Conservation (phyloP, 2,797 vertebrate genomes). For the Poecilia wingei region DNA sequence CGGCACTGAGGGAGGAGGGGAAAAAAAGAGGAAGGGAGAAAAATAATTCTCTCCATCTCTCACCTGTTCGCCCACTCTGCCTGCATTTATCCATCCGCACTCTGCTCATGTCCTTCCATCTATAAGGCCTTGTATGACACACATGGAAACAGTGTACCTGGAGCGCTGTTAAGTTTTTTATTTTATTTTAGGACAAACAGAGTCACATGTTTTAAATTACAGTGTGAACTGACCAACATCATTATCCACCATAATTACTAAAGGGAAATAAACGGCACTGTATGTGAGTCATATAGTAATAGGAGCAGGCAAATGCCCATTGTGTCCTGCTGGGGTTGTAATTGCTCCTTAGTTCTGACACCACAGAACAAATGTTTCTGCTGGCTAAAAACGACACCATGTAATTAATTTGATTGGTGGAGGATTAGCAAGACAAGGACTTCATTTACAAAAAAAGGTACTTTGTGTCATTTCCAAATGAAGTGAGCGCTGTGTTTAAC, state of each 20-base stretch:
- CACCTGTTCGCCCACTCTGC: slow-evolving; percentile 65
- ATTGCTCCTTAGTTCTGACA: slow-evolving; percentile 37
- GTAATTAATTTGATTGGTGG: slow-evolving; percentile 38
- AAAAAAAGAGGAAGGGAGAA: slow-evolving; percentile 36
- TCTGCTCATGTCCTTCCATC: slow-evolving; percentile 46
- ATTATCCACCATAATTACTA: slow-evolving; percentile 13
- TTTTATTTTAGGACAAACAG: slow-evolving; percentile 21
- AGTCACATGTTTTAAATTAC: slow-evolving; percentile 26
- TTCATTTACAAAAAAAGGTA: slow-evolving; percentile 37
- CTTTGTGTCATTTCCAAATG: slow-evolving; percentile 30
- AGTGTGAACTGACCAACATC: slow-evolving; percentile 17
- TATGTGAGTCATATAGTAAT: slow-evolving; percentile 10
- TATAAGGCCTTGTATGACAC: slow-evolving; percentile 34
- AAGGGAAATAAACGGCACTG: slow-evolving; percentile 4
- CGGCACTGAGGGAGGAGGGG: slow-evolving; percentile 20
- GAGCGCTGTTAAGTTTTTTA: slow-evolving; percentile 12
- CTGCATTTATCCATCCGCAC: slow-evolving; percentile 61
- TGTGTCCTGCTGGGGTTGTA: slow-evolving; percentile 17
- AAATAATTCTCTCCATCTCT: slow-evolving; percentile 61
- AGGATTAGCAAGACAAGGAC: slow-evolving; percentile 15
- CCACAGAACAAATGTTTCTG: slow-evolving; percentile 9
- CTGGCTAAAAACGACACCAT: slow-evolving; percentile 22
- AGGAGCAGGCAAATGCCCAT: slow-evolving; percentile 12
- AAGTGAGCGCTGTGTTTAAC: slow-evolving; percentile 18
- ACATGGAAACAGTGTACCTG: slow-evolving; percentile 5